These are phyloP conservation scores for Scomber colias DNA, from an alignment of 2,113 vertebrate species.

Conservation along the genomic window DNA sequence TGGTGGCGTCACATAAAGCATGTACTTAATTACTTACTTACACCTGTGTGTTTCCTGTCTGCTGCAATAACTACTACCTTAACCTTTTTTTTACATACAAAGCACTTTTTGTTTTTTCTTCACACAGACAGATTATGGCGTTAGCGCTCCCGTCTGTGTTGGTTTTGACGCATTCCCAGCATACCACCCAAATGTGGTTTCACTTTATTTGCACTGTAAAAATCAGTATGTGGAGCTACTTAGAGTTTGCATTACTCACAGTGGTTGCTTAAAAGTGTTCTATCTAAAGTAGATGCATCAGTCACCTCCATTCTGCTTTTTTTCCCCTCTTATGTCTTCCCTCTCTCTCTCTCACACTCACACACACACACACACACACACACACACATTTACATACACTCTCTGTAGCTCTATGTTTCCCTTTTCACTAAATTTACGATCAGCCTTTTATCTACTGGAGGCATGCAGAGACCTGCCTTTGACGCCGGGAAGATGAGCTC, in stretches of 20 bases:
- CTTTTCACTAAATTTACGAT: constrained; percentile 26
- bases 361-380: not conserved
- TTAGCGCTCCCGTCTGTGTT: constrained; percentile 36
- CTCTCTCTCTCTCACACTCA: not conserved
- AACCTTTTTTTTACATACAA: not conserved
- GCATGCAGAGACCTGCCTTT: constrained; percentile 50
- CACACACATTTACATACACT: not conserved
- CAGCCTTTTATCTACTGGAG: constrained; percentile 43
- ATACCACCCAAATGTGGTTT: constrained; percentile 71
- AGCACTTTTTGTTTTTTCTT: not conserved
- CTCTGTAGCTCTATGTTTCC: constrained; percentile 36
- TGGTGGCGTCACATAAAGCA: not conserved
- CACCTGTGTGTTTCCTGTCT: constrained; percentile 3
- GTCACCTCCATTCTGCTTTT: not conserved
- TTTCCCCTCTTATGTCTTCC: too few relatives aligned
- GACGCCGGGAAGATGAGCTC: not conserved
- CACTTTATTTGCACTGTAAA: constrained; percentile 17
- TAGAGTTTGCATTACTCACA: constrained; percentile 14
- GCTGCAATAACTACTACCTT: not conserved
- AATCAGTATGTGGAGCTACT: constrained; percentile 37
- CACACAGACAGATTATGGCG: not conserved
- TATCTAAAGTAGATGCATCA: constrained; percentile 9
- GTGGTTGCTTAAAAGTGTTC: constrained; percentile 6
- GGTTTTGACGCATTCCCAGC: constrained; percentile 68
- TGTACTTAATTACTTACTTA: constrained; percentile 11